These are phyloP conservation scores for Diplazon laetatorius DNA, from an alignment of 2,888 invertebrate species.

Conservation along the genomic window DNA sequence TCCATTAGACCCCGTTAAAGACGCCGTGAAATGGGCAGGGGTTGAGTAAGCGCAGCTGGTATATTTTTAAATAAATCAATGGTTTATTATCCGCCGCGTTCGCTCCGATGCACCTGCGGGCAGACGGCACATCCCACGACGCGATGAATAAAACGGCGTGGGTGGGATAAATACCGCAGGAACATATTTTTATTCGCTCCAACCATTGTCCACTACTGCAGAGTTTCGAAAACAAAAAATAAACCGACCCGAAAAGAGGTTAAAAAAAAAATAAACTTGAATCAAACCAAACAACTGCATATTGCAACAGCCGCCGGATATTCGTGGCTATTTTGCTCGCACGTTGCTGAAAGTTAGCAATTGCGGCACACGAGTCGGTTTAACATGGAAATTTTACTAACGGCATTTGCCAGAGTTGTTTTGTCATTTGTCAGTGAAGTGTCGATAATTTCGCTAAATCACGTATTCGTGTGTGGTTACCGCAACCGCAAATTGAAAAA, in stretches of 20 bases:
- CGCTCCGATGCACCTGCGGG: conserved; percentile 55
- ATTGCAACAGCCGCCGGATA: not conserved
- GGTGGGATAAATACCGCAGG: conserved; percentile 53
- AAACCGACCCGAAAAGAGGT: not conserved
- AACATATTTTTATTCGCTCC: conserved; percentile 33
- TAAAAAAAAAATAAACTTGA: conserved; percentile 14
- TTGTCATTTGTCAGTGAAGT: not conserved
- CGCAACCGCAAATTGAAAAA: not conserved
- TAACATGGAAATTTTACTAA: not conserved
- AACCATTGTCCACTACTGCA: not conserved
- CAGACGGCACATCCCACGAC: conserved; percentile 49
- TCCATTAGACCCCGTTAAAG: conserved; percentile 64
- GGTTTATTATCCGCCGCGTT: conserved; percentile 61
- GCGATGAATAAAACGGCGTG: conserved; percentile 53
- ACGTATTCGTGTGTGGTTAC: conserved; percentile 7
- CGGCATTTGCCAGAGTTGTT: not conserved
- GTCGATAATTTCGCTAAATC: conserved; percentile 11
- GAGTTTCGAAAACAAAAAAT: conserved; percentile 4
- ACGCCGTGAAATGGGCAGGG: conserved; percentile 16
- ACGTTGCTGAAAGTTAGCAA: not conserved
- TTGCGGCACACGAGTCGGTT: not conserved
- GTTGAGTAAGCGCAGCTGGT: conserved; percentile 34
- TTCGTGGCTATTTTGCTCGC: not conserved
- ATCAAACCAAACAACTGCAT: not conserved
- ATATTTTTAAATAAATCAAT: conserved; percentile 67